Evolutionary conservation across 1,140 invertebrate species (phyloP).

Genomic region (Cotesia typhae): DNA sequence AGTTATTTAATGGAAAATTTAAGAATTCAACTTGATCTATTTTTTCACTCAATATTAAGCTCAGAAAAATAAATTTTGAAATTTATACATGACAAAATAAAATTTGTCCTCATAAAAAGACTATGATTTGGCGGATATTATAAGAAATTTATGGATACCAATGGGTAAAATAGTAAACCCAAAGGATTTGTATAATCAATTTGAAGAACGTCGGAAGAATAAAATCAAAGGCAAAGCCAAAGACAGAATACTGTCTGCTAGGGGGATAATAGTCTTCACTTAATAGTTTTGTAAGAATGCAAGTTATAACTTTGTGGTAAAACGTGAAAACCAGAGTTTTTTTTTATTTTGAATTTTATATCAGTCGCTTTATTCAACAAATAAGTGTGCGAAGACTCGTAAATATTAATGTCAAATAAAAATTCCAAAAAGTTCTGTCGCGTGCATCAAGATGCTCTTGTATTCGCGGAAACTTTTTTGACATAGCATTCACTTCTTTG

Average conservation of each 20-base stretch:
- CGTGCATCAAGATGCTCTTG: too few relatives aligned
- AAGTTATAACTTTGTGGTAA: conserved; percentile 31
- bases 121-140: neutral
- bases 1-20: too few relatives aligned
- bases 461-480: too few relatives aligned
- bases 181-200: neutral
- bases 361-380: conserved; percentile 20
- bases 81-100: neutral
- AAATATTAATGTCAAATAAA: conserved; percentile 21
- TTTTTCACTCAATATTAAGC: too few relatives aligned
- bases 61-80: too few relatives aligned
- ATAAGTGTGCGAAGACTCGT: conserved; percentile 22
- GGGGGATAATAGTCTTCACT: neutral
- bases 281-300: conserved; percentile 26
- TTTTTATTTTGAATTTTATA: too few relatives aligned
- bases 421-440: conserved; percentile 1
- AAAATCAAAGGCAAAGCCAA: neutral
- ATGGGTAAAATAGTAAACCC: neutral
- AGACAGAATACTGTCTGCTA: neutral
- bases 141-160: neutral
- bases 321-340: conserved; percentile 18
- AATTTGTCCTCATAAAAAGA: neutral
- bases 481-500: too few relatives aligned
- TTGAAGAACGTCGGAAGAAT: neutral
- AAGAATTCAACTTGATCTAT: too few relatives aligned